These are phyloP conservation scores for Brassicogethes aeneus DNA, from an alignment of 2,888 invertebrate species.

Conservation along the genomic window DNA sequence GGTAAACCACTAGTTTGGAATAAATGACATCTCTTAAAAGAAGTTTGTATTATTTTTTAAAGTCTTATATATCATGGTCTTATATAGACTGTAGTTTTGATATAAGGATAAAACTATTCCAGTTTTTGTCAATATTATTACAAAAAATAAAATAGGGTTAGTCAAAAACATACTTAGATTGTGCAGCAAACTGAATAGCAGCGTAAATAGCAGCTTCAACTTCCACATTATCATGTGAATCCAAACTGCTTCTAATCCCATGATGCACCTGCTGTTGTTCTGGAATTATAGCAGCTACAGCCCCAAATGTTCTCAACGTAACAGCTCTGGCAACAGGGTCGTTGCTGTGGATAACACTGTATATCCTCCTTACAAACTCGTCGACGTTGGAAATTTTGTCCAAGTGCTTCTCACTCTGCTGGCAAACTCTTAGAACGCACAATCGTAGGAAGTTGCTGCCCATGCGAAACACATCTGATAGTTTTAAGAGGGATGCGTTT, in stretches of 20 bases:
- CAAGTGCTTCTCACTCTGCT: slow-evolving; percentile 91
- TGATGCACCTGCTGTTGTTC: slow-evolving; percentile 94
- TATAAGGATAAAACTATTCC: no score
- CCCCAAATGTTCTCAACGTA: slow-evolving; percentile 81
- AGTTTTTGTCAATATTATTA: no score
- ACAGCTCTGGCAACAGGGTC: slow-evolving; percentile 92
- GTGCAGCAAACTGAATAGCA: slow-evolving; percentile 87
- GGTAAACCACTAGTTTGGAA: no score
- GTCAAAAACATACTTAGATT: slow-evolving; percentile 66
- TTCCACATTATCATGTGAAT: slow-evolving; percentile 92
- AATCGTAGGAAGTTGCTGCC: slow-evolving; percentile 85
- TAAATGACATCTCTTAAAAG: no score
- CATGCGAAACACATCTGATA: slow-evolving; percentile 89
- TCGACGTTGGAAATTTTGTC: slow-evolving; percentile 94
- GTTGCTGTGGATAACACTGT: slow-evolving; percentile 92
- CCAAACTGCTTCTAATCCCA: slow-evolving; percentile 81
- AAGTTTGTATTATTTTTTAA: no score
- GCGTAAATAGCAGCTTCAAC: slow-evolving; percentile 95
- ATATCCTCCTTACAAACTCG: slow-evolving; percentile 83
- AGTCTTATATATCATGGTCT: no score
- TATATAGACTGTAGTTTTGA: no score
- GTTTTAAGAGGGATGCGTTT: slow-evolving; percentile 89
- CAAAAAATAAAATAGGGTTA: no score
- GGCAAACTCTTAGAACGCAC: slow-evolving; percentile 87
- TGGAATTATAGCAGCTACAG: slow-evolving; percentile 86